Conservation (phyloP, 2,888 invertebrate genomes). For the Odontocerum albicorne region DNA sequence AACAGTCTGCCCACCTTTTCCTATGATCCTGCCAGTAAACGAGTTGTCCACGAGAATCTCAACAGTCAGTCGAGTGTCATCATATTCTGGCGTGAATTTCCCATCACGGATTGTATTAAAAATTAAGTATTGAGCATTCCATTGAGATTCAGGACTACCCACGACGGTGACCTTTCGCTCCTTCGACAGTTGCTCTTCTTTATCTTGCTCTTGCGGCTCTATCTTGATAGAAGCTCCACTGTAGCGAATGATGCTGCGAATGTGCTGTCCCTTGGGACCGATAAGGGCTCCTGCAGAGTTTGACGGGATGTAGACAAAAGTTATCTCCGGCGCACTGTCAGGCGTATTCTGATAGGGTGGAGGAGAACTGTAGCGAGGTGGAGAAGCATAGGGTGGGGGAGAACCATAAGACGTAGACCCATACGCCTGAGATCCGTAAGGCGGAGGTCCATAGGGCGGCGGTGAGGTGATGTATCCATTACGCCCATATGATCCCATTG, state of each 20-base stretch:
- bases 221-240: slow-evolving; percentile 4
- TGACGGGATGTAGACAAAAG: slow-evolving; percentile 1
- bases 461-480: background rate
- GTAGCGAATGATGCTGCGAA: slow-evolving; percentile 3
- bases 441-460: background rate
- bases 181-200: background rate
- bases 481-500: slow-evolving; percentile 1
- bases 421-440: background rate
- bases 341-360: background rate
- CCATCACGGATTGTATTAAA: slow-evolving; percentile 1
- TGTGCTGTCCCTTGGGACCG: background rate
- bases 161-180: slow-evolving; percentile 3
- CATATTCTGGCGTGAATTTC: background rate
- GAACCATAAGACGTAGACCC: background rate
- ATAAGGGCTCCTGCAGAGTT: background rate
- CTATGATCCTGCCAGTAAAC: background rate
- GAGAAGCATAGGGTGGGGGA: background rate
- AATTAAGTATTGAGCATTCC: slow-evolving; percentile 1
- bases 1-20: background rate
- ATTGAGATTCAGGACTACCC: background rate
- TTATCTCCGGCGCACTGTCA: background rate
- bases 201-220: background rate
- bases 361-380: background rate
- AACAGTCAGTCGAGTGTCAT: slow-evolving; percentile 1
- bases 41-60: background rate